Base-by-base conservation (phyloP, 1,140 invertebrate genomes). In the Tribolium castaneum region DNA sequence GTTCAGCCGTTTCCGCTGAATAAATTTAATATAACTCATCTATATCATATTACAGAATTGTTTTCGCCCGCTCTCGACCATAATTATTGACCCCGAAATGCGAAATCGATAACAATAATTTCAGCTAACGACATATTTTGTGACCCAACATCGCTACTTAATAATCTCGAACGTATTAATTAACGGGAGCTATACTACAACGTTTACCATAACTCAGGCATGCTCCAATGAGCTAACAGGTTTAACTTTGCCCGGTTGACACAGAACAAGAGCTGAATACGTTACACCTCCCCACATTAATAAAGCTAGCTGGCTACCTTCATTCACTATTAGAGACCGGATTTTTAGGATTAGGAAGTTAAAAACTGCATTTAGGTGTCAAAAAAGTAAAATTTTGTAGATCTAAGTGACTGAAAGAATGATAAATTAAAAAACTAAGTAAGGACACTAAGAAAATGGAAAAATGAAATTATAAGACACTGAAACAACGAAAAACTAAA, bases 1-100 rank as follows among this genome's bases (percentile, higher is more conserved):
- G 66, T 76, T 76, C 74, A 39, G 19, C 75, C 66, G 66, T 59
- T 77, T 77, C 75, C 75, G 75, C 49, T 70, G 75, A 70, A 77
- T 77, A 70, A 70, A 77, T 71, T 71, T 70, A 51, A 77, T 77
- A 77, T 71, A 71, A 70, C 62, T 54, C 75, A 76, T 77, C 59
- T 66, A 76, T 66, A 22, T 76, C 71, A 19, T 54, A 56, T 73
- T 76, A 76, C 66, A 14, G 50, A 35, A 66, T 45, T 76, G 74
- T 76, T 76, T 76, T 62, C 66, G 49, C 16, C 9, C 10, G 56
- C 25, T 62, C 25, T 62, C 14, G 9, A 3, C 3, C 12, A 62
- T 62, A 62, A 62, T 30, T 25, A 30, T 62, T 66, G 30, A 12
- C 34, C 10, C 7, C 54, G 16, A 22, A 59, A 59, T 59, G 54